These are phyloP conservation scores for Vireo griseus DNA, from an alignment of 2,797 vertebrate genomes.

Conservation along the genomic window DNA sequence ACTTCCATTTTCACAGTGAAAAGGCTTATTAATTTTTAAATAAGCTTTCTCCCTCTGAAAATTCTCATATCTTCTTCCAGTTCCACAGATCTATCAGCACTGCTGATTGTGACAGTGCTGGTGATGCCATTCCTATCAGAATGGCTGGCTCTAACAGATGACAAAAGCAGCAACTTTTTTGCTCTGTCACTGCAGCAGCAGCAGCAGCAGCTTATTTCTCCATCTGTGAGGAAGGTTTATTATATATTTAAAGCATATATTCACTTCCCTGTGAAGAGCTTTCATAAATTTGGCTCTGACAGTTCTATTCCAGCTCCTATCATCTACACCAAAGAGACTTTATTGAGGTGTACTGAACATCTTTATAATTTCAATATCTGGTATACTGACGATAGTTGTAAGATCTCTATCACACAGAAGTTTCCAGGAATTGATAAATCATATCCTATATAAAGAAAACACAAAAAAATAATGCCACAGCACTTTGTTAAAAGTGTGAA, in stretches of 20 bases:
- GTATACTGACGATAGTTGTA: not conserved
- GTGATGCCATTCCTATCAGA: not conserved
- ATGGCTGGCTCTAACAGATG: not conserved
- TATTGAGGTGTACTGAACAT: constrained; percentile 33
- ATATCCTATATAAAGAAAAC: not conserved
- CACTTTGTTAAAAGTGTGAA: not conserved
- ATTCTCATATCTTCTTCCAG: not conserved
- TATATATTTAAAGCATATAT: constrained; percentile 55
- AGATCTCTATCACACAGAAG: not conserved
- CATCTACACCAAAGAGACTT: constrained; percentile 34
- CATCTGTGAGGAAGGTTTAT: constrained; percentile 7
- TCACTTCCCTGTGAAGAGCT: constrained; percentile 12
- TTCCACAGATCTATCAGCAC: not conserved
- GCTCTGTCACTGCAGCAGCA: not conserved
- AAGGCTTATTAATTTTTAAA: not conserved
- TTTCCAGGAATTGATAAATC: not conserved
- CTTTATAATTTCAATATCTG: constrained; percentile 43
- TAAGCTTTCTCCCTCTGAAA: not conserved
- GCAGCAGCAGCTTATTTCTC: not conserved
- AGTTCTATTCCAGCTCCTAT: constrained; percentile 44
- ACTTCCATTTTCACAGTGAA: not conserved
- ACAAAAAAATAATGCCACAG: not conserved
- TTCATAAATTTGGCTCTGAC: constrained; percentile 43
- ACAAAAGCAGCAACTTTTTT: constrained; percentile 28
- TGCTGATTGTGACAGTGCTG: not conserved